Percentiles rank a stretch among this genome's conserved stretches.
phyloP scores from a whole-genome alignment of 2,888 invertebrate species.

The Frankliniella fusca region DNA sequence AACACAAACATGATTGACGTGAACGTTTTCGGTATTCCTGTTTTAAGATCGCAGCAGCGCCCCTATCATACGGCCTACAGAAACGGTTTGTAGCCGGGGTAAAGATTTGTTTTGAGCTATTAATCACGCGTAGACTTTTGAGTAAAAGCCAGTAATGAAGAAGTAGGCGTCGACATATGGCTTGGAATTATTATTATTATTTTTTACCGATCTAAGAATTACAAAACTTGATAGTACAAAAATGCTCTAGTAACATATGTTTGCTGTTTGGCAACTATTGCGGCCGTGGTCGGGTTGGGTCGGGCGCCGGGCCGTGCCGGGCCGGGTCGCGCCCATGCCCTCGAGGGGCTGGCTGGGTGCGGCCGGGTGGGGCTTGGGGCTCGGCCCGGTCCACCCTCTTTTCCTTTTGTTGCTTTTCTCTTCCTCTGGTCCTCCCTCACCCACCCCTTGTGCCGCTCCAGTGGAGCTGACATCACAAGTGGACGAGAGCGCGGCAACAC shows the following conservation, averaged over 20 bases:
- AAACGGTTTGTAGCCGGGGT: too few relatives aligned
- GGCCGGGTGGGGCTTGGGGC: too few relatives aligned
- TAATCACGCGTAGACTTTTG: too few relatives aligned
- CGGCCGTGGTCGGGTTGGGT: constrained; percentile 29
- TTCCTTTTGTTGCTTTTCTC: constrained; percentile 31
- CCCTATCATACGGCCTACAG: too few relatives aligned
- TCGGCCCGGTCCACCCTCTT: constrained; percentile 33
- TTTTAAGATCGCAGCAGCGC: too few relatives aligned
- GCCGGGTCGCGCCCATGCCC: constrained; percentile 23
- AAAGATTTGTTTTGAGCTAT: too few relatives aligned
- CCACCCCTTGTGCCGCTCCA: constrained; percentile 16
- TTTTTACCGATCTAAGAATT: background rate
- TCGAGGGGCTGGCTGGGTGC: constrained; percentile 26
- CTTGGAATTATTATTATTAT: background rate
- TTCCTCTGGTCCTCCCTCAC: constrained; percentile 29
- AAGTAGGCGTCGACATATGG: background rate
- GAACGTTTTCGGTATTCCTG: too few relatives aligned
- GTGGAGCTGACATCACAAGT: too few relatives aligned
- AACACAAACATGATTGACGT: too few relatives aligned
- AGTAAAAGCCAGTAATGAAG: too few relatives aligned
- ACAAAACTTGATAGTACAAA: constrained; percentile 5
- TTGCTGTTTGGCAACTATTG: too few relatives aligned
- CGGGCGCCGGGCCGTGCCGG: constrained; percentile 27
- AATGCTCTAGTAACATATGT: background rate
- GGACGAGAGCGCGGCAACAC: too few relatives aligned